Evolutionary conservation across 2,797 vertebrate genomes (phyloP).

Genomic region (Poeciliopsis paucimaculata): DNA sequence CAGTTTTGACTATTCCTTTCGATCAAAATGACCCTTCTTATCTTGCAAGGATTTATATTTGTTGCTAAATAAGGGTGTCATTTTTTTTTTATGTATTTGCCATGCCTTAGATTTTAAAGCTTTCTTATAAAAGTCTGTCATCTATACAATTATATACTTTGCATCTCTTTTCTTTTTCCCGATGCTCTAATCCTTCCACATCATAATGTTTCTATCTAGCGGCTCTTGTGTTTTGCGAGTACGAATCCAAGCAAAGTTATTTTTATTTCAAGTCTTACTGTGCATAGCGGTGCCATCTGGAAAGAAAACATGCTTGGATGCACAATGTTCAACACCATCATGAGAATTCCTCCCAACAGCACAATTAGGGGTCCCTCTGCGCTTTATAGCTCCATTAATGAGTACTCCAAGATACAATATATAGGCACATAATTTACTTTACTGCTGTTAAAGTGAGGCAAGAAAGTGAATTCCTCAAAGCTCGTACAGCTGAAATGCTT

Average conservation of each 20-base stretch:
- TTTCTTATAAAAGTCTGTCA: background rate
- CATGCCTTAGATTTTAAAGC: background rate
- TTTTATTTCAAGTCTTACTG: background rate
- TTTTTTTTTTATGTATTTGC: background rate
- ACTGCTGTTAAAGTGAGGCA: background rate
- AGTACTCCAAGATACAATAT: background rate
- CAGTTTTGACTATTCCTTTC: too few species aligned
- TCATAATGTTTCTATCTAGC: background rate
- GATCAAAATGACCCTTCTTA: too few species aligned
- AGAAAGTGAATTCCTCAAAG: background rate
- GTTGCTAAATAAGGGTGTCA: too few species aligned
- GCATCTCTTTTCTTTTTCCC: background rate
- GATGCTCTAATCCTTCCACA: background rate
- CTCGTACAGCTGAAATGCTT: background rate
- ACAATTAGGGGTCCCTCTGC: background rate
- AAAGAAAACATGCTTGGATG: background rate
- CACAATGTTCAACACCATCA: conserved; percentile 1
- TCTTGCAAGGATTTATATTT: too few species aligned
- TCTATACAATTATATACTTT: background rate
- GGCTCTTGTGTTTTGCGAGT: background rate
- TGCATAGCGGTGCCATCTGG: background rate
- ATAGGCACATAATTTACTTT: background rate
- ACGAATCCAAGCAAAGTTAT: conserved; percentile 2
- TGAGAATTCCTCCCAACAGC: background rate
- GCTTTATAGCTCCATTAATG: background rate